Conservation (phyloP, 2,888 invertebrate species). For the Melanargia galathea region DNA sequence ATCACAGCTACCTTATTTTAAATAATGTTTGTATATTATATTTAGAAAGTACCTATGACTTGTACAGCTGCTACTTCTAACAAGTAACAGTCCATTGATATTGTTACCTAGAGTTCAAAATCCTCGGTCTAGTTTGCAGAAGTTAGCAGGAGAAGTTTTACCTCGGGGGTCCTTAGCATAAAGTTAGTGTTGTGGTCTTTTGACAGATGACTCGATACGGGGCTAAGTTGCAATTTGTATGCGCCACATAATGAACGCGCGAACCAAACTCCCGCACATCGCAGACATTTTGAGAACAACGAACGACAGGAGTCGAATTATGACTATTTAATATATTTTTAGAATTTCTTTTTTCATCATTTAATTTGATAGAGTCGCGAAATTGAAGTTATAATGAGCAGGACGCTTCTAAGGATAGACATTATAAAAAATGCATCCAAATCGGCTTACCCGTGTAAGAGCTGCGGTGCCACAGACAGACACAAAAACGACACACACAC, state of each 20-base stretch:
- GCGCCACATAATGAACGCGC: conserved; percentile 50
- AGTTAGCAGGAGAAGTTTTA: not conserved
- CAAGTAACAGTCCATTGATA: too few species aligned
- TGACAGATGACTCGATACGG: conserved; percentile 37
- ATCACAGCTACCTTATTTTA: too few species aligned
- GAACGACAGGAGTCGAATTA: conserved; percentile 22
- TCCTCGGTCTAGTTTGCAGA: not conserved
- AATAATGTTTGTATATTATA: too few species aligned
- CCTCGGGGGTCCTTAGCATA: conserved; percentile 23
- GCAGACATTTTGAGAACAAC: conserved; percentile 43
- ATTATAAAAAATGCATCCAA: too few species aligned
- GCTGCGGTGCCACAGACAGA: too few species aligned
- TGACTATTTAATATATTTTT: not conserved
- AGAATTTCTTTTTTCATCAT: not conserved
- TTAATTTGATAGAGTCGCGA: too few species aligned
- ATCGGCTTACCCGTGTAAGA: too few species aligned
- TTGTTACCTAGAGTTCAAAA: not conserved
- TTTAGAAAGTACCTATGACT: too few species aligned
- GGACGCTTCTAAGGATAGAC: too few species aligned
- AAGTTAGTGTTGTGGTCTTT: conserved; percentile 24
- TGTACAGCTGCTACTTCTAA: too few species aligned
- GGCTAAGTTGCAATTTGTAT: conserved; percentile 65
- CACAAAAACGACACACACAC: too few species aligned
- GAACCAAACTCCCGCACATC: conserved; percentile 42
- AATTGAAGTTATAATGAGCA: too few species aligned